These are phyloP conservation scores for Drosophila kepulauana DNA, from an alignment of 1,140 invertebrate species.

Conservation along the genomic window DNA sequence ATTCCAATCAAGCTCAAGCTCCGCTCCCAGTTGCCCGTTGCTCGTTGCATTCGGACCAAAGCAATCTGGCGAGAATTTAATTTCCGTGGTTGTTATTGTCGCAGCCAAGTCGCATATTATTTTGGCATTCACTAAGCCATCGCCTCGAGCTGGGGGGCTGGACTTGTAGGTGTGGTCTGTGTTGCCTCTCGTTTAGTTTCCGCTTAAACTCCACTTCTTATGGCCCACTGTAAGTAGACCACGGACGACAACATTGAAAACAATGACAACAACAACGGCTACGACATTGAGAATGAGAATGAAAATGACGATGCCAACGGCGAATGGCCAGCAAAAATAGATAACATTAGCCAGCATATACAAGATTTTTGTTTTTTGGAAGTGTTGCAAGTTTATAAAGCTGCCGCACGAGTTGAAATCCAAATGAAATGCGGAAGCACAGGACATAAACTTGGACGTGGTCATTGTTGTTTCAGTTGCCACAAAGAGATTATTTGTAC, in stretches of 20 bases:
- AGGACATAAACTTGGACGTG: neutral
- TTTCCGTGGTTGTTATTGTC: conserved; percentile 58
- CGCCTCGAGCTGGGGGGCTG: neutral
- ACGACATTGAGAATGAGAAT: neutral
- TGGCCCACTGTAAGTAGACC: conserved; percentile 16
- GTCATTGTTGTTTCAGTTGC: conserved; percentile 7
- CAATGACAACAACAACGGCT: neutral
- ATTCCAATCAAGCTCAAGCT: conserved; percentile 46
- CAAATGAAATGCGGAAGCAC: neutral
- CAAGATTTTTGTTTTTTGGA: conserved; percentile 4
- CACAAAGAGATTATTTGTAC: conserved; percentile 45
- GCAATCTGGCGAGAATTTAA: conserved; percentile 45
- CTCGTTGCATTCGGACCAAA: conserved; percentile 28
- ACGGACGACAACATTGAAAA: conserved; percentile 15
- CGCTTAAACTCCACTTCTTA: conserved; percentile 45
- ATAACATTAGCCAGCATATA: conserved; percentile 39
- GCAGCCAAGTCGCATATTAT: conserved; percentile 42
- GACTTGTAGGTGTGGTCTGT: conserved; percentile 15
- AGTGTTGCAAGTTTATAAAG: conserved; percentile 33
- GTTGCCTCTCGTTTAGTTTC: conserved; percentile 36
- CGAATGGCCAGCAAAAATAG: conserved; percentile 17
- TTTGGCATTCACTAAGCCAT: conserved; percentile 34
- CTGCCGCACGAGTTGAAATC: conserved; percentile 23
- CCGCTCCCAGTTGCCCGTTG: neutral
- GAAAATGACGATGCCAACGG: neutral